Base-by-base conservation (phyloP, 2,888 invertebrate genomes). In the Bombylius major region DNA sequence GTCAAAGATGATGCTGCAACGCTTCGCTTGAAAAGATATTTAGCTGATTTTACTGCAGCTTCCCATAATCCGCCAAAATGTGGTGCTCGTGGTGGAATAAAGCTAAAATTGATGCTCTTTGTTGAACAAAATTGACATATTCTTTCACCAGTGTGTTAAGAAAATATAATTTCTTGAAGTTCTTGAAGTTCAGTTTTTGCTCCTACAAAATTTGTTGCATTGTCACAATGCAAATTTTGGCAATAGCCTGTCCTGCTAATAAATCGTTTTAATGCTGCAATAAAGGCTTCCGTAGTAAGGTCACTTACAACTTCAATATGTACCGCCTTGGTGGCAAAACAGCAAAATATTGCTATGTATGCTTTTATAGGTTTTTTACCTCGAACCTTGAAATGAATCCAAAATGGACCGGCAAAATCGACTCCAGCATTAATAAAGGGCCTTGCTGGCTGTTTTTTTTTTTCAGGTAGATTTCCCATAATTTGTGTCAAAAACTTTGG, bases 1-100 rank as follows among this genome's bases (percentile, higher is more conserved):
- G 63, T 65, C 4, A 67, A 54, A n/a, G 54, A 55, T 7, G 56
- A 33, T n/a, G 59, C 55, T 9, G 64, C 64, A 11, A 67, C 51
- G 11, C 62, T 58, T 31, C 9, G 58, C 8, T 58, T 54, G 13
- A 46, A 14, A n/a, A 46, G 6, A 13, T n/a, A n/a, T n/a, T n/a
- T 1, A 2, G 14, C 46, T n/a, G 46, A 13, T 46, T 46, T 46
- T 11, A 46, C 46, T 13, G 46, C 13, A 13, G 46, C 46, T 13
- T 46, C 46, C 46, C 46, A 46, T 13, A 46, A 46, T 13, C 46
- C 46, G 12, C 46, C 46, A 46, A 46, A 46, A 13, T 46, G 46
- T 8, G 46, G 46, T 46, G 46, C 7, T n/a, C n/a, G 2, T 7
- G 46, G 46, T 46, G 46, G 46, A 46, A 46, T 46, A 46, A 46